Base-by-base conservation (phyloP, 2,888 invertebrate genomes). In the Invenusta paracnida region DNA sequence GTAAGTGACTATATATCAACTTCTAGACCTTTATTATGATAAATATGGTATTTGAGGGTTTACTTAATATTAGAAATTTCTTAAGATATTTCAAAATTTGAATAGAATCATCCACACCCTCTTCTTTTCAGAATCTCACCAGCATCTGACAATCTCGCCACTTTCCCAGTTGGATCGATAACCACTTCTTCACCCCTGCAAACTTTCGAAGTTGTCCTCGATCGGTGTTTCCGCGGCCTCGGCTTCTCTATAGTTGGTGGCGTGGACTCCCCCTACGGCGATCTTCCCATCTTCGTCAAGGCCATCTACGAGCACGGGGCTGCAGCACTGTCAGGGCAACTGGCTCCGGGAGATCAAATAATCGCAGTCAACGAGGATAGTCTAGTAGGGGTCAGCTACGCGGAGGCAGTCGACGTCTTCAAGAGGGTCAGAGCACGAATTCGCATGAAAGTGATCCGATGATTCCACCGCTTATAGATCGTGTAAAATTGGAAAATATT, bases 301-400 rank as follows among this genome's bases (percentile, higher is more conserved):
- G 91, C 90, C 83, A 90, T 91, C 30, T 91, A 90, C 87, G 93
- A 94, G 82, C 96, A 96, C 5, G 95, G 97, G 31, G 94, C 95
- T 67, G 97, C 97, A 0, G 92, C 93, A 85, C 92, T 92, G 31
- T 96, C 97, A 90, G 96, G 96, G 0, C 94, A 95, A 91, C 93
- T 99, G 87, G 95, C 95, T 91, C 94, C 95, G 88, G 98, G 98
- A 25, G 98, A 99, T 92, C 94, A 96, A 89, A 94, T 99, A 83
- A 92, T 95, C 1, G 93, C 95, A 25, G 95, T 98, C n/a, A 96
- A 97, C 90, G 96, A 95, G 1, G 94, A 95, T 89, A 95, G 95
- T 86, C 89, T 93, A 2, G 90, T 92, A 1, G 91, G 91, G 29
- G 90, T 91, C 67, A 92, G 91, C 86, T 95, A 95, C 89, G 94